Evolutionary conservation across 2,113 vertebrate genomes (phyloP).

Genomic region (Heterotis niloticus): DNA sequence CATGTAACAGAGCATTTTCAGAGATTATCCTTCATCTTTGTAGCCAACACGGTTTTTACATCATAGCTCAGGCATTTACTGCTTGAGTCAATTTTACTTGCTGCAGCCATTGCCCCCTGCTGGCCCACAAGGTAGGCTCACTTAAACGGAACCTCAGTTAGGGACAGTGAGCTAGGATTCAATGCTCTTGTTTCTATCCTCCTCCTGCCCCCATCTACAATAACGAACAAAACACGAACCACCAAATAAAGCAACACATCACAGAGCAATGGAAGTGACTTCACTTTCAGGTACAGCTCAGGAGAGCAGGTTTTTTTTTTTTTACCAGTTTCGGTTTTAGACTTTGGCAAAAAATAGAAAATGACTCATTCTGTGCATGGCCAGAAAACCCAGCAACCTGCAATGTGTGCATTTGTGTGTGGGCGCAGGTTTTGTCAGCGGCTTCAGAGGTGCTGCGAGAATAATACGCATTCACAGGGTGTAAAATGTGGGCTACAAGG

Average conservation of each 20-base stretch:
- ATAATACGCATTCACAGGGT: not conserved
- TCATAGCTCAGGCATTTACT: not conserved
- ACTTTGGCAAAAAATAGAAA: slow-evolving; percentile 8
- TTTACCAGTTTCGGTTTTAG: not conserved
- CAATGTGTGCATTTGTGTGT: not conserved
- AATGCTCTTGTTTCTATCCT: too few relatives aligned
- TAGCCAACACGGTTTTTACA: not conserved
- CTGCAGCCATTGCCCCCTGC: too few relatives aligned
- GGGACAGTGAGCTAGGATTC: not conserved
- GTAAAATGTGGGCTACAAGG: not conserved
- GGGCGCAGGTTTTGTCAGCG: too few relatives aligned
- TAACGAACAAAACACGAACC: too few relatives aligned
- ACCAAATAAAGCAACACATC: too few relatives aligned
- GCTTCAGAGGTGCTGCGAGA: not conserved
- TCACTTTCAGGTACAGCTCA: not conserved
- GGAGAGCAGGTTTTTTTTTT: not conserved
- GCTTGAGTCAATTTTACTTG: not conserved
- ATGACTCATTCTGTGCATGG: slow-evolving; percentile 5
- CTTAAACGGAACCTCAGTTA: not conserved
- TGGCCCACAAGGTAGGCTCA: too few relatives aligned
- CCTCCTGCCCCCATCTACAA: too few relatives aligned
- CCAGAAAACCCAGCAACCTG: not conserved
- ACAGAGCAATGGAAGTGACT: too few relatives aligned
- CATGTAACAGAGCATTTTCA: slow-evolving; percentile 4
- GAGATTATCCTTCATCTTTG: slow-evolving; percentile 18